Conservation (phyloP, 2,888 invertebrate genomes). For the Boloria selene region DNA sequence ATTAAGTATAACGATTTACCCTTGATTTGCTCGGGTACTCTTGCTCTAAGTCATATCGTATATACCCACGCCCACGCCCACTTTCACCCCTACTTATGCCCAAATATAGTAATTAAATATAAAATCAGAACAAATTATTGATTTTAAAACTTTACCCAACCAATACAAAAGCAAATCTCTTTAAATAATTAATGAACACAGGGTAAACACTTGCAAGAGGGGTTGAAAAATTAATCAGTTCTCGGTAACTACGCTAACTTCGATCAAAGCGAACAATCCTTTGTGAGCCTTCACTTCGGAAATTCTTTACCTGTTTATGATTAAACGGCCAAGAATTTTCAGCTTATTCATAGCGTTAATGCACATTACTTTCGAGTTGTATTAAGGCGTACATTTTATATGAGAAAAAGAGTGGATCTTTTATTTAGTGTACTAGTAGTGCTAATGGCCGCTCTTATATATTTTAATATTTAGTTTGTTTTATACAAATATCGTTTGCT, state of each 20-base stretch:
- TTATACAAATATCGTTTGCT: no score
- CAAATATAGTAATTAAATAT: neutral
- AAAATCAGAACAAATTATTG: neutral
- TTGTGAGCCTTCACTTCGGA: conserved; percentile 23
- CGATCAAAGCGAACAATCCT: conserved; percentile 31
- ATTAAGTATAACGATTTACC: no score
- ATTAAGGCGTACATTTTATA: neutral
- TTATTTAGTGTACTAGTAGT: no score
- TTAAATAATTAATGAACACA: conserved; percentile 15
- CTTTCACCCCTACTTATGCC: no score
- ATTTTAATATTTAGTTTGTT: no score
- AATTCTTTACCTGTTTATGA: conserved; percentile 24
- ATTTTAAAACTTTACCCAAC: conserved; percentile 5
- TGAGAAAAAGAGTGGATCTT: no score
- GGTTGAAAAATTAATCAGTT: conserved; percentile 33
- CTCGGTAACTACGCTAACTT: conserved; percentile 30
- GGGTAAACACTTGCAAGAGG: conserved; percentile 17
- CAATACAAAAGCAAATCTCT: conserved; percentile 1
- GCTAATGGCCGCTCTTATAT: no score
- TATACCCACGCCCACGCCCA: no score
- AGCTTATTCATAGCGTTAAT: conserved; percentile 9
- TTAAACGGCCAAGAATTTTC: conserved; percentile 15
- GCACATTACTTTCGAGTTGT: conserved; percentile 1
- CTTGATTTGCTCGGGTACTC: no score
- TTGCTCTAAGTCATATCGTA: no score